Evolutionary conservation across 2,888 invertebrate species (phyloP).

Genomic region (Lissonota sp.): DNA sequence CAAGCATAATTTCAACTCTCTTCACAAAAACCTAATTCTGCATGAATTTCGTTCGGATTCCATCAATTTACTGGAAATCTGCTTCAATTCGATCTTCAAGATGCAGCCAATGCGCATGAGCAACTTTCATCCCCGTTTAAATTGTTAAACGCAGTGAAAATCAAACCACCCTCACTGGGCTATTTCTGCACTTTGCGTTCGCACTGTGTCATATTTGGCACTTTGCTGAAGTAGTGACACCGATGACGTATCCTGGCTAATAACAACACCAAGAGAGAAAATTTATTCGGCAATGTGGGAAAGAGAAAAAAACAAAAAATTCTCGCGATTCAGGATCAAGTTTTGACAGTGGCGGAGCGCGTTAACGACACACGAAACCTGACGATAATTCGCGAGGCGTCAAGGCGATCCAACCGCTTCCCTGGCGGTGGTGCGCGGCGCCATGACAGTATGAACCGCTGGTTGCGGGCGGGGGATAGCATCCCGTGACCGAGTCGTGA

Average conservation of each 20-base stretch:
- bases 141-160: not conserved
- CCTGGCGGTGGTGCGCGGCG: conserved; percentile 81
- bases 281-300: conserved; percentile 55
- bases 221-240: too few relatives aligned
- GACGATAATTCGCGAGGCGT: conserved; percentile 67
- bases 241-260: not conserved
- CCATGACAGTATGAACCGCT: conserved; percentile 79
- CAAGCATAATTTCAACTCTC: not conserved
- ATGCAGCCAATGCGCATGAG: not conserved
- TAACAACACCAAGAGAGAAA: conserved; percentile 5
- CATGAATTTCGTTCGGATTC: not conserved
- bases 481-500: conserved; percentile 62
- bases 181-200: too few relatives aligned
- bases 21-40: conserved; percentile 1
- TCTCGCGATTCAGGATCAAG: not conserved
- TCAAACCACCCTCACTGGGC: too few relatives aligned
- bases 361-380: conserved; percentile 54
- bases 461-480: conserved; percentile 59
- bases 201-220: too few relatives aligned
- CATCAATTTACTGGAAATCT: not conserved
- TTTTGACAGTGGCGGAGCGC: conserved; percentile 10
- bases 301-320: not conserved
- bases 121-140: not conserved
- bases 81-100: not conserved
- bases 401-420: conserved; percentile 75